A percentile compares a stretch with the other conserved stretches of the same genome.
Conservation (phyloP, 1,140 invertebrate species). For the Linepithema humile region DNA sequence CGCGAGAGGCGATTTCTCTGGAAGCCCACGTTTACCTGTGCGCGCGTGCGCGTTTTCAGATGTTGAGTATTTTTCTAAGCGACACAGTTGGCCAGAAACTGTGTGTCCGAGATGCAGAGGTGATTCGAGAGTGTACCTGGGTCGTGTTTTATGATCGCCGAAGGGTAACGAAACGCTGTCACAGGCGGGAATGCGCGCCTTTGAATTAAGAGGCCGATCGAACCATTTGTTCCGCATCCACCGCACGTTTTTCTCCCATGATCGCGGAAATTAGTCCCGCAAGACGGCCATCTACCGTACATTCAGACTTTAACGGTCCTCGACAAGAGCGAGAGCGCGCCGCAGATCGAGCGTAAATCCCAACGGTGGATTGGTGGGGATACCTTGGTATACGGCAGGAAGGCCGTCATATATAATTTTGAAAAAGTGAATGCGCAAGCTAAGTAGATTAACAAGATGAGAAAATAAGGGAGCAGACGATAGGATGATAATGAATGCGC, state of each 20-base stretch:
- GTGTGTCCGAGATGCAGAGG: neutral
- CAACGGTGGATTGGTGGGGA: neutral
- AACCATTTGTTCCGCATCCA: conserved; percentile 62
- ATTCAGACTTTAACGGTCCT: conserved; percentile 32
- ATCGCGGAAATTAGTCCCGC: conserved; percentile 50
- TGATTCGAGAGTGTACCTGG: neutral
- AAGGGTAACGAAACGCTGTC: conserved; percentile 28
- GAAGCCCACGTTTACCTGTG: neutral
- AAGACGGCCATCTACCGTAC: conserved; percentile 9
- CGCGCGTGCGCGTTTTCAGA: conserved; percentile 38
- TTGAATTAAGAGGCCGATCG: conserved; percentile 68
- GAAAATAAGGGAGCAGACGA: conserved; percentile 1
- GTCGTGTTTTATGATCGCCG: conserved; percentile 29
- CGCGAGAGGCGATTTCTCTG: conserved; percentile 33
- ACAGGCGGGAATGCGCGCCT: conserved; percentile 22
- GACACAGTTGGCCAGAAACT: neutral
- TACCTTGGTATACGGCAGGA: neutral
- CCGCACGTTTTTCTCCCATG: conserved; percentile 48
- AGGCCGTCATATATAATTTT: conserved; percentile 16
- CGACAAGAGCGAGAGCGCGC: neutral
- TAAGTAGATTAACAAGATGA: conserved; percentile 20
- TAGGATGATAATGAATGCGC: neutral
- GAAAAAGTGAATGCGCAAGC: neutral
- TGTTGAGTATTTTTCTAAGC: conserved; percentile 48
- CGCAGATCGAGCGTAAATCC: conserved; percentile 41